Percentiles rank a stretch among this genome's conserved stretches.
Evolutionary conservation across 2,888 invertebrate genomes (phyloP).

Genomic region (Antitype chi): DNA sequence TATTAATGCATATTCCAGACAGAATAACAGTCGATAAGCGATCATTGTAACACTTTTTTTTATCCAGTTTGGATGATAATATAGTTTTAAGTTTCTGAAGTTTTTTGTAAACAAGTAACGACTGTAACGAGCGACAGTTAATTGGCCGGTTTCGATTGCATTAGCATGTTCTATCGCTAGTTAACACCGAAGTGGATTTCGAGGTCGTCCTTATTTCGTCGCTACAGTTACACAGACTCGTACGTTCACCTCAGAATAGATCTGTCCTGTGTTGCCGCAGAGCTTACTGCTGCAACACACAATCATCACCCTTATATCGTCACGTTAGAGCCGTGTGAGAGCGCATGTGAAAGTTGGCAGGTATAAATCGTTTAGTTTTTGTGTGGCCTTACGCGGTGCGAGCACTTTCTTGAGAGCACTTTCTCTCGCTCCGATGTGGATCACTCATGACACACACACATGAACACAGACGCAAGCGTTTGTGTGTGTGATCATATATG

Average conservation of each 20-base stretch:
- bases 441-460: conserved; percentile 34
- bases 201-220: conserved; percentile 52
- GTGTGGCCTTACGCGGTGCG: conserved; percentile 28
- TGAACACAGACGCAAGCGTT: background rate
- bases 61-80: background rate
- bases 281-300: background rate
- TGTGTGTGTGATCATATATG: background rate
- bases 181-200: conserved; percentile 46
- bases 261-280: background rate
- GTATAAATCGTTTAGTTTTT: conserved; percentile 55
- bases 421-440: conserved; percentile 58
- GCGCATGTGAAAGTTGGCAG: conserved; percentile 13
- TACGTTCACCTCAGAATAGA: conserved; percentile 45
- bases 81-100: conserved; percentile 1
- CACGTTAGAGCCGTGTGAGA: conserved; percentile 13
- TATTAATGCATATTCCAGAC: background rate
- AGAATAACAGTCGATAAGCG: background rate
- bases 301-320: conserved; percentile 11
- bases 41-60: background rate
- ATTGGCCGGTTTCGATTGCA: background rate
- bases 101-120: background rate
- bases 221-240: conserved; percentile 25
- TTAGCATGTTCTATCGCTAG: conserved; percentile 5
- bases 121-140: background rate
- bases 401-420: conserved; percentile 66